A percentile compares a stretch with the other conserved stretches of the same genome.
These are phyloP conservation scores for Trichomycterus rosablanca DNA, from an alignment of 2,113 vertebrate species.

Conservation along the genomic window DNA sequence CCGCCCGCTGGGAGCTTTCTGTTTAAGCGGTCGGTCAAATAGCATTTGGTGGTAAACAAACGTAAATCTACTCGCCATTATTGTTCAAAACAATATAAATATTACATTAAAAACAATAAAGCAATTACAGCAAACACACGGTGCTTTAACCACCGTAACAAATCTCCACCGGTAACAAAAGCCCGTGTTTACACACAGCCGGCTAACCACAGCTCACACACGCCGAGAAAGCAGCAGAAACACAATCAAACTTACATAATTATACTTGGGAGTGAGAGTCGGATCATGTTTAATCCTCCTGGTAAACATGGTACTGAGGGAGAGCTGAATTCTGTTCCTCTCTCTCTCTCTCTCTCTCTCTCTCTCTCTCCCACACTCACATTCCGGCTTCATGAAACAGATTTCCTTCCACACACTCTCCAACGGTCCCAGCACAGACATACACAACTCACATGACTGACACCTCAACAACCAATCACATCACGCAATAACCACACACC, in stretches of 20 bases:
- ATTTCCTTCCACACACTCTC: background rate
- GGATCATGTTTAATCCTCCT: slow-evolving; percentile 61
- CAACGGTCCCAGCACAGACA: background rate
- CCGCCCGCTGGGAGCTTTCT: too few species aligned
- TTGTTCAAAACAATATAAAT: too few species aligned
- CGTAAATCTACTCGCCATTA: too few species aligned
- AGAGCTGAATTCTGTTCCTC: slow-evolving; percentile 30
- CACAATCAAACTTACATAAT: slow-evolving; percentile 56
- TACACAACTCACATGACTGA: slow-evolving; percentile 34
- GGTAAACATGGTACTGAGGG: slow-evolving; percentile 66
- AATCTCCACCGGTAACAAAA: too few species aligned
- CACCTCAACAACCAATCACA: slow-evolving; percentile 53
- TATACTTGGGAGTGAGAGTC: slow-evolving; percentile 65
- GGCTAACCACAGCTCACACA: too few species aligned
- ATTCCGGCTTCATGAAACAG: slow-evolving; percentile 54
- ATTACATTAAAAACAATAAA: too few species aligned
- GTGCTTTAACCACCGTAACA: too few species aligned
- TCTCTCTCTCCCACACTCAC: slow-evolving; percentile 46
- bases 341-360: slow-evolving; percentile 40
- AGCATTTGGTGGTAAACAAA: too few species aligned
- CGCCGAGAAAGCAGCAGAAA: too few species aligned
- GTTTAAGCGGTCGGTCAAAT: too few species aligned
- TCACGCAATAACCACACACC: background rate
- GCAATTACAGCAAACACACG: too few species aligned
- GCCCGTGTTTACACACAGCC: too few species aligned